Percentiles rank a stretch among this genome's conserved stretches.
Conservation (phyloP, 2,113 vertebrate genomes). For the Regulus satrapa region DNA sequence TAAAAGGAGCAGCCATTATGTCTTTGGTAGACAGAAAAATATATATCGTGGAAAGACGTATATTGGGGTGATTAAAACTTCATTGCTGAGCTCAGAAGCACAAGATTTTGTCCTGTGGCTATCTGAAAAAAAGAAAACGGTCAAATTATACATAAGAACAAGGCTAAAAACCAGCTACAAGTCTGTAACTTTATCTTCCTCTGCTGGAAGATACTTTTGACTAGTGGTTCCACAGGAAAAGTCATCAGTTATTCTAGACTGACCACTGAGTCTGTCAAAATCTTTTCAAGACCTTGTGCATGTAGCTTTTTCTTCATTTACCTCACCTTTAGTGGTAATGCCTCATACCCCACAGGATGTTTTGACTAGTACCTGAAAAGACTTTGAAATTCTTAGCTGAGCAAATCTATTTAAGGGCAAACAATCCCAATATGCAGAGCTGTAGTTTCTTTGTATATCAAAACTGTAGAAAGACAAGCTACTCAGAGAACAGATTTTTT, state of each 20-base stretch:
- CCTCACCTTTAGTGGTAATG: not conserved
- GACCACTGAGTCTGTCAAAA: not conserved
- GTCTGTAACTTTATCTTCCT: slow-evolving; percentile 49
- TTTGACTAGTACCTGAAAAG: not conserved
- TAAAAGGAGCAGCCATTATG: slow-evolving; percentile 82
- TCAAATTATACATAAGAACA: not conserved
- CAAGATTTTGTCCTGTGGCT: slow-evolving; percentile 25
- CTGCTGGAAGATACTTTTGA: slow-evolving; percentile 45
- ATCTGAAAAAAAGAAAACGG: slow-evolving; percentile 21
- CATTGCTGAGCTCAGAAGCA: slow-evolving; percentile 59
- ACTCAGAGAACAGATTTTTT: slow-evolving; percentile 1
- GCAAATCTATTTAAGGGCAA: not conserved
- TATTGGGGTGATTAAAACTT: slow-evolving; percentile 72
- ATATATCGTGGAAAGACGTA: slow-evolving; percentile 67
- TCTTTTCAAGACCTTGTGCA: not conserved
- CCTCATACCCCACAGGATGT: not conserved
- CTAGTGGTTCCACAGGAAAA: not conserved
- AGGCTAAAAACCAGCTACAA: slow-evolving; percentile 42
- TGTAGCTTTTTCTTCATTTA: not conserved
- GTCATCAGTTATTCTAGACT: not conserved
- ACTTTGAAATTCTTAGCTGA: not conserved
- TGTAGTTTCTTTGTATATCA: slow-evolving; percentile 17
- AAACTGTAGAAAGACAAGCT: slow-evolving; percentile 42
- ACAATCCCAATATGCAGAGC: not conserved
- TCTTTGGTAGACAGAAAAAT: slow-evolving; percentile 78